Percentiles rank a stretch among this genome's conserved stretches.
Evolutionary conservation across 2,888 invertebrate species (phyloP).

Genomic region (Drosophila differens): DNA sequence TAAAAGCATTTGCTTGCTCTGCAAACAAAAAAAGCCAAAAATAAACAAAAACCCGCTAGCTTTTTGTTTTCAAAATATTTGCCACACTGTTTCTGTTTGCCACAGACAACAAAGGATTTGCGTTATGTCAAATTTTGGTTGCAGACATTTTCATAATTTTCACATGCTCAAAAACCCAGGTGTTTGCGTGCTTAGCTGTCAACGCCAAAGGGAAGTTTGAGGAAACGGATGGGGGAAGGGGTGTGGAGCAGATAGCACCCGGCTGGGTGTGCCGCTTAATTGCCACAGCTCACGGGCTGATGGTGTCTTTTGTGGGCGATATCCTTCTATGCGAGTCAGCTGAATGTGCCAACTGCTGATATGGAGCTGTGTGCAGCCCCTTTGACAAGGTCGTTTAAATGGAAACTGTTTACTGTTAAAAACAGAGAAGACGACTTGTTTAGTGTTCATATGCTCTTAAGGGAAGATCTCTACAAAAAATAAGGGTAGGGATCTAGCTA

Average conservation of each 20-base stretch:
- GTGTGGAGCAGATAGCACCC: not conserved
- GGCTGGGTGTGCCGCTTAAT: slow-evolving; percentile 60
- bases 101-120: slow-evolving; percentile 76
- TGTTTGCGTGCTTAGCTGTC: slow-evolving; percentile 47
- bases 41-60: not conserved
- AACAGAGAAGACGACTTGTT: not conserved
- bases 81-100: slow-evolving; percentile 5
- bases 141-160: slow-evolving; percentile 73
- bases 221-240: not conserved
- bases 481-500: not conserved
- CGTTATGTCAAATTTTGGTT: slow-evolving; percentile 56
- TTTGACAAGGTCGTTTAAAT: slow-evolving; percentile 29
- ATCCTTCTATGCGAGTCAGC: slow-evolving; percentile 3
- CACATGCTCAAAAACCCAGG: slow-evolving; percentile 63
- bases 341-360: slow-evolving; percentile 16
- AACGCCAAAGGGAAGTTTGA: not conserved
- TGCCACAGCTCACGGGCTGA: slow-evolving; percentile 48
- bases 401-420: not conserved
- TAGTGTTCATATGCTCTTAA: not conserved
- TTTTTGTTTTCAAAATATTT: slow-evolving; percentile 1
- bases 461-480: not conserved
- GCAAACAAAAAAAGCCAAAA: not conserved
- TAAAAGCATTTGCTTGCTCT: not conserved
- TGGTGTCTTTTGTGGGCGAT: slow-evolving; percentile 4
- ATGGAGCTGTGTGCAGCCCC: not conserved